Percentiles rank a stretch among this genome's conserved stretches.
Evolutionary conservation across 2,797 vertebrate genomes (phyloP).

Genomic region (Microchirus variegatus): DNA sequence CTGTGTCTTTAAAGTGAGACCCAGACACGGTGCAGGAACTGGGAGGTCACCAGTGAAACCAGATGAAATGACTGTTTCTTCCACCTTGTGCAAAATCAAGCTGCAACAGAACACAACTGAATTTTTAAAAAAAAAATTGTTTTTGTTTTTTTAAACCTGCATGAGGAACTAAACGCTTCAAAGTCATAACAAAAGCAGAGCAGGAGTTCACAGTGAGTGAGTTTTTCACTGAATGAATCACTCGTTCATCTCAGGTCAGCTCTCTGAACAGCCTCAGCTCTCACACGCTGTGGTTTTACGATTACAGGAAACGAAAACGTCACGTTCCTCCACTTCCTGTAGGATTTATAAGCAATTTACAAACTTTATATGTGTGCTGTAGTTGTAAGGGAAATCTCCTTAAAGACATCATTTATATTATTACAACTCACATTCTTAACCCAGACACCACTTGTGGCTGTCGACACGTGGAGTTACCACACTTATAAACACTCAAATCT

Average conservation of each 20-base stretch:
- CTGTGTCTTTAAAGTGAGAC: too few species aligned
- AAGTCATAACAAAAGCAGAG: neutral
- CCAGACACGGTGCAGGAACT: neutral
- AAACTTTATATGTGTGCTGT: neutral
- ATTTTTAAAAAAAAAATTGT: too few species aligned
- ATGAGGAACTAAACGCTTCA: neutral
- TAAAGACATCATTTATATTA: neutral
- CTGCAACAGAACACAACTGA: neutral
- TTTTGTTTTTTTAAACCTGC: too few species aligned
- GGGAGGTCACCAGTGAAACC: neutral
- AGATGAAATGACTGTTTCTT: neutral
- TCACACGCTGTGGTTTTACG: too few species aligned
- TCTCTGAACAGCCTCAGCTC: too few species aligned
- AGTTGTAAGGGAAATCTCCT: neutral
- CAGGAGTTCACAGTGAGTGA: too few species aligned
- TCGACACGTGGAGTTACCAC: neutral
- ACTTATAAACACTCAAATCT: neutral
- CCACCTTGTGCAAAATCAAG: too few species aligned
- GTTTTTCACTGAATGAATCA: conserved; percentile 10
- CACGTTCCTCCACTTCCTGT: too few species aligned
- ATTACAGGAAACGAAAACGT: too few species aligned
- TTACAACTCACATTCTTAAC: neutral
- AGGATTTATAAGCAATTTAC: too few species aligned
- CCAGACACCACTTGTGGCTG: neutral
- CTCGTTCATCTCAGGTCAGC: conserved; percentile 15